A percentile compares a stretch with the other conserved stretches of the same genome.
Evolutionary conservation across 2,888 invertebrate species (phyloP).

Genomic region (Endotricha flammealis): DNA sequence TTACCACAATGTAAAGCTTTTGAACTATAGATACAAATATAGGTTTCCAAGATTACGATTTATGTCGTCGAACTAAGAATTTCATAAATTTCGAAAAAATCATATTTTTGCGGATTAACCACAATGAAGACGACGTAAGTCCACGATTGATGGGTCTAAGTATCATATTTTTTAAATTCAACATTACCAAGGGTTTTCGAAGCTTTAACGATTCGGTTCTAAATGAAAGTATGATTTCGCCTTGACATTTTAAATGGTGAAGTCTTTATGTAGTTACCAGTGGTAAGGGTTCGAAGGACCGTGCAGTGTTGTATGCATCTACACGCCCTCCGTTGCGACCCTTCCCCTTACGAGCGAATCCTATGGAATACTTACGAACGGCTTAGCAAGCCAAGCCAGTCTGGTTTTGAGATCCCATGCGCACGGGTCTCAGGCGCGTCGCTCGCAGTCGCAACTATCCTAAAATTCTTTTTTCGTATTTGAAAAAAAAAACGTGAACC

Average conservation of each 20-base stretch:
- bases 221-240: conserved; percentile 9
- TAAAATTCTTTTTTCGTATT: conserved; percentile 54
- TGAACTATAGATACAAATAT: no score
- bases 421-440: conserved; percentile 64
- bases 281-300: conserved; percentile 66
- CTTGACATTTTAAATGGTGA: conserved; percentile 41
- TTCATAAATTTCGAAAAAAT: conserved; percentile 49
- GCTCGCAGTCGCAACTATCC: conserved; percentile 33
- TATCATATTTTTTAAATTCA: conserved; percentile 34
- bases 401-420: conserved; percentile 71
- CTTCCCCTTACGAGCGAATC: conserved; percentile 73
- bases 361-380: conserved; percentile 74
- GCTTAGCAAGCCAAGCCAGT: conserved; percentile 72
- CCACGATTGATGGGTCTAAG: conserved; percentile 47
- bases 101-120: conserved; percentile 59
- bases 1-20: no score
- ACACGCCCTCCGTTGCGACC: conserved; percentile 72
- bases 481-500: conserved; percentile 39
- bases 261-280: conserved; percentile 32
- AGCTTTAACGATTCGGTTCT: conserved; percentile 4
- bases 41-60: no score
- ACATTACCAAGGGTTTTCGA: conserved; percentile 24
- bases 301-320: conserved; percentile 65
- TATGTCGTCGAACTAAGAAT: no score
- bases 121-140: conserved; percentile 41